phyloP scores from a whole-genome alignment of 2,113 vertebrate genomes.

The Eonycteris spelaea region DNA sequence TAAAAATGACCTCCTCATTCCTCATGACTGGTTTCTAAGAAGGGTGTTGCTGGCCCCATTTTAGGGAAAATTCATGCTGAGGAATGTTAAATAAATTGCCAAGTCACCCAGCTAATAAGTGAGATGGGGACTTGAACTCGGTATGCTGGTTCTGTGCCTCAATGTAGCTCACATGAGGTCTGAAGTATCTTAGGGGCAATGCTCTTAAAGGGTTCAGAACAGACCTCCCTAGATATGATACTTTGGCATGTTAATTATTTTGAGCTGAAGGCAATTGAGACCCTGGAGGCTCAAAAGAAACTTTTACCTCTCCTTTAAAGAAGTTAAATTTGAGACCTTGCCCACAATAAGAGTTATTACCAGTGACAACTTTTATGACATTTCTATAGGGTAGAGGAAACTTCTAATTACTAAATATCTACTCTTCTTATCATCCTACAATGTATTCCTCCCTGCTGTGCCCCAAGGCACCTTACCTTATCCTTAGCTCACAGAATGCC shows the following conservation, averaged over 20 bases:
- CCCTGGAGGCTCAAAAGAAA: neutral
- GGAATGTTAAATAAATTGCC: neutral
- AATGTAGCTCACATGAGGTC: neutral
- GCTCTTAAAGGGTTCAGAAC: neutral
- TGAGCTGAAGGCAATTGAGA: neutral
- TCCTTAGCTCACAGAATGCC: neutral
- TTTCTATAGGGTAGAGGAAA: neutral
- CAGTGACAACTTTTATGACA: neutral
- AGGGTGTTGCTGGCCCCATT: neutral
- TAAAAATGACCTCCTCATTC: neutral
- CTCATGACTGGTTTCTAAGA: neutral
- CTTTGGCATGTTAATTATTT: neutral
- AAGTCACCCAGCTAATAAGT: neutral
- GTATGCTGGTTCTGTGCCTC: neutral
- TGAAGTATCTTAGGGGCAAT: neutral
- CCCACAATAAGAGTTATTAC: neutral
- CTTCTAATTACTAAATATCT: neutral
- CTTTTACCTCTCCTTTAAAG: neutral
- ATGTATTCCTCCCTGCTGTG: neutral
- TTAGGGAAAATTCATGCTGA: neutral
- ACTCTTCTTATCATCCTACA: neutral
- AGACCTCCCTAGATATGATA: neutral
- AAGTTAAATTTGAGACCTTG: neutral
- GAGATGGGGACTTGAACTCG: neutral
- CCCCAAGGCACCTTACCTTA: neutral